phyloP scores from a whole-genome alignment of 1,140 invertebrate species.

The Drosophila albomicans region DNA sequence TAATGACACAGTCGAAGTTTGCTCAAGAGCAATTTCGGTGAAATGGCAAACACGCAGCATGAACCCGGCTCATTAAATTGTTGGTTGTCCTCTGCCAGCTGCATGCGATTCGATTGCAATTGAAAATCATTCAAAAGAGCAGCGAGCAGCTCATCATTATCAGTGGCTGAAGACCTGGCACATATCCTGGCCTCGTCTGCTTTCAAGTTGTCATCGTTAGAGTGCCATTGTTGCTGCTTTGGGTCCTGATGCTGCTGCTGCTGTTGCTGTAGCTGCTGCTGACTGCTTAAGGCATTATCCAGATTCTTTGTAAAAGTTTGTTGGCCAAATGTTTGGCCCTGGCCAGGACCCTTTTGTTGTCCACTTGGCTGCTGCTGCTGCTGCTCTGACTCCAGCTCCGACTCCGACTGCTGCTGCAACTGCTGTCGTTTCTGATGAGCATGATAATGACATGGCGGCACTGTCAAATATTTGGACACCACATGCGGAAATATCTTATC shows the following conservation, averaged over 20 bases:
- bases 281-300: constrained; percentile 84
- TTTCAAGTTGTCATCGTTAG: constrained; percentile 72
- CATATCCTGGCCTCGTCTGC: constrained; percentile 57
- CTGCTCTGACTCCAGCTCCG: constrained; percentile 19
- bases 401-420: constrained; percentile 25
- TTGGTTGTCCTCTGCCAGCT: constrained; percentile 32
- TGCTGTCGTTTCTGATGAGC: constrained; percentile 75
- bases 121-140: constrained; percentile 85
- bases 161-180: constrained; percentile 73
- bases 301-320: constrained; percentile 78
- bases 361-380: constrained; percentile 70
- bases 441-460: constrained; percentile 83
- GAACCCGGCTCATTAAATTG: constrained; percentile 65
- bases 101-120: constrained; percentile 81
- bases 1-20: constrained; percentile 82
- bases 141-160: constrained; percentile 84
- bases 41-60: constrained; percentile 77
- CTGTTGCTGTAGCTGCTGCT: constrained; percentile 50
- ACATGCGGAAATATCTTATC: constrained; percentile 85
- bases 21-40: constrained; percentile 84
- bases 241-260: constrained; percentile 1
- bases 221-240: constrained; percentile 66
- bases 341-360: constrained; percentile 75
- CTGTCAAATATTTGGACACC: constrained; percentile 84
- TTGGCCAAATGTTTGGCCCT: constrained; percentile 78